phyloP scores from a whole-genome alignment of 2,888 invertebrate genomes.

The Drosophila picticornis region DNA sequence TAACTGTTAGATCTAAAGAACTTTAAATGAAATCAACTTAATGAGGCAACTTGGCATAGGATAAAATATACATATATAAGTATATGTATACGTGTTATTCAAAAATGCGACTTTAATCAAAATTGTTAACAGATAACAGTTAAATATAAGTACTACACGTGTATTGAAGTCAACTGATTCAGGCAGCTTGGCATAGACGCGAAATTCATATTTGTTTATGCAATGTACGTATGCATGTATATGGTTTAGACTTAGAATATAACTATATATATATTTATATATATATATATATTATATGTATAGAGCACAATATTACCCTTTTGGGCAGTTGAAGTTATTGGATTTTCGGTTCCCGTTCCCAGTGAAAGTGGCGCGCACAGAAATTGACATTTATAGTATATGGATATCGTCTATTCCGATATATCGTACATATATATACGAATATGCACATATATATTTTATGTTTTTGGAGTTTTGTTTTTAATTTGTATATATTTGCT shows the following conservation, averaged over 20 bases:
- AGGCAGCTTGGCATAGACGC: constrained; percentile 73
- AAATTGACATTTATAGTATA: constrained; percentile 73
- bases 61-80: constrained; percentile 12
- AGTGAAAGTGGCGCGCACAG: constrained; percentile 53
- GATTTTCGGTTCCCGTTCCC: constrained; percentile 25
- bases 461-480: not conserved
- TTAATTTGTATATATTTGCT: constrained; percentile 8
- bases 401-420: constrained; percentile 34
- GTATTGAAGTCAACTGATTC: constrained; percentile 56
- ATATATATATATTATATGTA: constrained; percentile 13
- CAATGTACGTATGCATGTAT: constrained; percentile 7
- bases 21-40: constrained; percentile 36
- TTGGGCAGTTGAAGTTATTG: constrained; percentile 13
- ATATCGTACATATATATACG: constrained; percentile 14
- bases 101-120: not conserved
- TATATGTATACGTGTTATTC: not conserved
- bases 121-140: constrained; percentile 30
- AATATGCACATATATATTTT: constrained; percentile 13
- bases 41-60: constrained; percentile 36
- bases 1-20: constrained; percentile 19
- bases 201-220: constrained; percentile 36
- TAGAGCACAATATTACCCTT: constrained; percentile 17
- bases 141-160: constrained; percentile 12
- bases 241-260: constrained; percentile 30
- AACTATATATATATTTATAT: constrained; percentile 14